A percentile compares a stretch with the other conserved stretches of the same genome.
Evolutionary conservation across 2,113 vertebrate genomes (phyloP).

Genomic region (Onychorhynchus coronatus): DNA sequence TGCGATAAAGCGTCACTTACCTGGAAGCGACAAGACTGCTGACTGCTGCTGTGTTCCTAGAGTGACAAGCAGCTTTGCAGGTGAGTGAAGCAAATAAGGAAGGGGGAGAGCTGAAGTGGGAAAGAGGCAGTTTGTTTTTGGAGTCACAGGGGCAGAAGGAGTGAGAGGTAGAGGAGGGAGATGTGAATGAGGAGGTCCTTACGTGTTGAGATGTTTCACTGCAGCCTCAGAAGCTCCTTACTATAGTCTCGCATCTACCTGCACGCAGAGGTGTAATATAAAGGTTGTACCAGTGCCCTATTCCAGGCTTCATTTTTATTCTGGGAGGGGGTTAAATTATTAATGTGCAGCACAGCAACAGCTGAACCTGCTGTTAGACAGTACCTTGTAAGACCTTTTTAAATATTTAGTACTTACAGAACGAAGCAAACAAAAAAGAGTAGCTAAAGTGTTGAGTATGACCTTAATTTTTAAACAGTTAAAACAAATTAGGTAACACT

Average conservation of each 20-base stretch:
- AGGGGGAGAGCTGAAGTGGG: neutral
- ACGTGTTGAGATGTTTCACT: accelerated
- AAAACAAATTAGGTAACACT: neutral
- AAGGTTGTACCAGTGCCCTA: neutral
- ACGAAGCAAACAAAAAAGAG: neutral
- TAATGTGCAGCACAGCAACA: neutral
- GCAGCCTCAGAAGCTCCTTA: neutral
- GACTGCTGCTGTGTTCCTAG: neutral
- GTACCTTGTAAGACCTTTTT: neutral
- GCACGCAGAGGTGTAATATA: neutral
- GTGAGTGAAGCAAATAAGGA: accelerated
- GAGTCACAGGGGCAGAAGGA: neutral
- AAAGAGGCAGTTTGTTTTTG: neutral
- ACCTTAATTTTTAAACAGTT: conserved; percentile 11
- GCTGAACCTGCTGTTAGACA: neutral
- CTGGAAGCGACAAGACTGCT: accelerated
- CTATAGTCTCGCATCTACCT: neutral
- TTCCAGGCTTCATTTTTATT: neutral
- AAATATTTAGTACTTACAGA: conserved; percentile 16
- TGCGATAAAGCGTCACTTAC: accelerated
- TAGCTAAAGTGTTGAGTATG: neutral
- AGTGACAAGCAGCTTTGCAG: neutral
- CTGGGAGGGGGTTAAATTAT: neutral
- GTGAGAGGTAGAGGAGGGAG: neutral
- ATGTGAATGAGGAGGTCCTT: neutral